Conservation (phyloP, 2,797 vertebrate genomes). For the Amazona ochrocephala region DNA sequence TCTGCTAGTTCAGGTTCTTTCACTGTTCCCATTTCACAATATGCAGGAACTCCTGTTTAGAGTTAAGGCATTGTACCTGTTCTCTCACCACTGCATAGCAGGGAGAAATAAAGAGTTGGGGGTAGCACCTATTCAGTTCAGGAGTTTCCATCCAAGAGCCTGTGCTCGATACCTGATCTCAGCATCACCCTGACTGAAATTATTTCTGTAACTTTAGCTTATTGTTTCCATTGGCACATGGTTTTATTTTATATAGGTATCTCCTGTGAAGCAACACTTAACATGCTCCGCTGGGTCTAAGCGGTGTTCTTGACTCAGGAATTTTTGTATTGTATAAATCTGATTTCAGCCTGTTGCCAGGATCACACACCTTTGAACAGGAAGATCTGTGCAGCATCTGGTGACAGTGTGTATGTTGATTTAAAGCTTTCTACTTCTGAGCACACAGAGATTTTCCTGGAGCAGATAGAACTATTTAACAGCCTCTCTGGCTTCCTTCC, state of each 20-base stretch:
- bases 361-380: background rate
- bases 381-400: slow-evolving; percentile 40
- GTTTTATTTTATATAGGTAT: background rate
- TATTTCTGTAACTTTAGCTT: background rate
- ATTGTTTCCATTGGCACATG: background rate
- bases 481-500: background rate
- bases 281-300: background rate
- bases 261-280: background rate
- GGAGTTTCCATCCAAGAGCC: background rate
- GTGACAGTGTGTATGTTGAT: background rate
- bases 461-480: slow-evolving; percentile 16
- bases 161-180: background rate
- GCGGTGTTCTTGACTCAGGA: background rate
- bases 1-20: background rate
- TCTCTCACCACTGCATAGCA: background rate
- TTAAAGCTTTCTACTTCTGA: slow-evolving; percentile 32
- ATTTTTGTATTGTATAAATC: background rate
- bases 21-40: rapidly evolving
- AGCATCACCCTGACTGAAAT: background rate
- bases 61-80: background rate
- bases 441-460: slow-evolving; percentile 10
- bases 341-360: background rate
- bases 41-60: background rate
- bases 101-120: background rate
- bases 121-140: background rate